Base-by-base conservation (phyloP, 2,888 invertebrate species). In the Meteorus cinctellus region DNA sequence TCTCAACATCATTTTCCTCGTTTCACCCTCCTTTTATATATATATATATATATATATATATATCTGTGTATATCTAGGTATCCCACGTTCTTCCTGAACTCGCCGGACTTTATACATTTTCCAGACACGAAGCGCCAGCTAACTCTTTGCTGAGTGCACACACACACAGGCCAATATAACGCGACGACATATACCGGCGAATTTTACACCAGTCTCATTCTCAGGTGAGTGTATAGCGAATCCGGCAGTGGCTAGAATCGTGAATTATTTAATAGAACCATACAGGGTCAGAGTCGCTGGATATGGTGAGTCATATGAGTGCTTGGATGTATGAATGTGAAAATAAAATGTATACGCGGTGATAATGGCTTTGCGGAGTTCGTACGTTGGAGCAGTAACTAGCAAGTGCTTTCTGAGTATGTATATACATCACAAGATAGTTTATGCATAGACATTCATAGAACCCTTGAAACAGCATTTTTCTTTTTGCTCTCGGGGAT, bases 281-380 rank as follows among this genome's bases (percentile, higher is more conserved):
- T 69, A 77, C 79, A 78, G 78, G 72, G 78, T 75, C 76, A 78
- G 72, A 63, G 77, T 76, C 74, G 73, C 74, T 48, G 16, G 74
- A 74, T 80, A 72, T 68, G 63, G 66, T 78, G 72, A 74, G 74
- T 73, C 77, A 74, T 55, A 71, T 62, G 51, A 71, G 62, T 16
- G 71, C 34, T 34, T 16, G 31, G n/a, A 69, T 69, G 31, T 69
- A 48, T 48, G 55, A 69, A 69, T 69, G 69, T 69, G 62, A 78
- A 80, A 81, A 81, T 79, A 80, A 82, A 81, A 80, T 81, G 77
- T 80, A 78, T 51, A 51, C 36, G 19, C 76, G 77, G 76, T 79
- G 78, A 80, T 82, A 83, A 83, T 82, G 80, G 80, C 80, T 81
- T 80, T 77, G 79, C 72, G 76, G 78, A 82, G 81, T 81, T 81